phyloP scores from a whole-genome alignment of 2,888 invertebrate species.

The Scaptomyza tumidula region DNA sequence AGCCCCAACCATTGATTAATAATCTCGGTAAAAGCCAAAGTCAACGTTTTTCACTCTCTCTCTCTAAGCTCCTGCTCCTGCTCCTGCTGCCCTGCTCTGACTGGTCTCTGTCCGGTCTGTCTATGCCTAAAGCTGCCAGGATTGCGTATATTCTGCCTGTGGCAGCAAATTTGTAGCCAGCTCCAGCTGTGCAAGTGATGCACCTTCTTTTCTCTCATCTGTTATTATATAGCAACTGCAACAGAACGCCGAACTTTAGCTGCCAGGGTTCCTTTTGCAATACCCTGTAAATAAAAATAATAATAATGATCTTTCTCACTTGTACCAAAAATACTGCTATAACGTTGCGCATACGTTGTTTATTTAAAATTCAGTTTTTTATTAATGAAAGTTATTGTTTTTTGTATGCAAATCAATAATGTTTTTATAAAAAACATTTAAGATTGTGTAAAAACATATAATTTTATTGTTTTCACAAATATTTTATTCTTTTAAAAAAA shows the following conservation, averaged over 20 bases:
- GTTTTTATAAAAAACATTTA: no score
- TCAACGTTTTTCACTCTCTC: slow-evolving; percentile 16
- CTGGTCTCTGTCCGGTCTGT: slow-evolving; percentile 6
- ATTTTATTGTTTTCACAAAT: no score
- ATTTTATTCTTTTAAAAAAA: no score
- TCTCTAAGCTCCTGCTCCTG: background rate
- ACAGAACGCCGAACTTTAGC: slow-evolving; percentile 21
- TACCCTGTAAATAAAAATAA: slow-evolving; percentile 12
- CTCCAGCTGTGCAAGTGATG: slow-evolving; percentile 24
- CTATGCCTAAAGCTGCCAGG: slow-evolving; percentile 51
- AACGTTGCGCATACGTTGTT: no score
- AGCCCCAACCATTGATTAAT: slow-evolving; percentile 51
- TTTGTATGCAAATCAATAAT: no score
- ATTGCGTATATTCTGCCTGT: slow-evolving; percentile 64
- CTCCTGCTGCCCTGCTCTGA: no score
- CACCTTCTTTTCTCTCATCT: background rate
- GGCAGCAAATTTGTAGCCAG: slow-evolving; percentile 68
- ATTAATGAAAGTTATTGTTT: no score
- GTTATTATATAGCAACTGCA: slow-evolving; percentile 21
- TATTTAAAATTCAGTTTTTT: no score
- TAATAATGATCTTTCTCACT: background rate
- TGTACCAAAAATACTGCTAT: background rate
- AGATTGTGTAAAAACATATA: no score
- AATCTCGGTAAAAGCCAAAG: slow-evolving; percentile 41
- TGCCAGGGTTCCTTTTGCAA: slow-evolving; percentile 1